These are phyloP conservation scores for Anarhynchus alexandrinus DNA, from an alignment of 2,113 vertebrate genomes.

Conservation along the genomic window DNA sequence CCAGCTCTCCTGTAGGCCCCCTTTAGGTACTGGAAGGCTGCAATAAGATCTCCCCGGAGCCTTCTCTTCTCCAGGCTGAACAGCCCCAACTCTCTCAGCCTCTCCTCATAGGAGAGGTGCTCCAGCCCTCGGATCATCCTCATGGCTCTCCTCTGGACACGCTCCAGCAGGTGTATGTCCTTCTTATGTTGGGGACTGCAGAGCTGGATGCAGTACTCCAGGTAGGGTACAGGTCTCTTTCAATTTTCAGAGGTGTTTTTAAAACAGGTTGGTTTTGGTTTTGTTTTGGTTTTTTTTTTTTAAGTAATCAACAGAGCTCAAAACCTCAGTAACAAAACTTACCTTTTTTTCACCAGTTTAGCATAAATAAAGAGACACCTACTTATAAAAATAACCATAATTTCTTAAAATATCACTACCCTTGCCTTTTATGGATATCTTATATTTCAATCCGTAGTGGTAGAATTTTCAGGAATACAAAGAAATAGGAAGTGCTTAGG, in stretches of 20 bases:
- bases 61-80: no score
- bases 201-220: no score
- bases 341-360: not conserved
- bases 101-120: no score
- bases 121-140: no score
- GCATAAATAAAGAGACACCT: not conserved
- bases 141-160: no score
- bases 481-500: not conserved
- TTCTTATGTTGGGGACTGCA: no score
- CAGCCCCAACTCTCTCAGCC: no score
- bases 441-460: not conserved
- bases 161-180: no score
- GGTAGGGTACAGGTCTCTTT: not conserved
- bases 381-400: not conserved
- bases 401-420: not conserved
- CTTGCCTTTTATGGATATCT: not conserved
- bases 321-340: not conserved
- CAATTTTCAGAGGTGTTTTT: not conserved
- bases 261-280: not conserved
- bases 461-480: not conserved
- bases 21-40: no score
- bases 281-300: not conserved
- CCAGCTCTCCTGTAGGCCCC: no score
- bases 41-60: no score
- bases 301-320: not conserved